Conservation (phyloP, 2,888 invertebrate species). For the Drosophila hamatofila region DNA sequence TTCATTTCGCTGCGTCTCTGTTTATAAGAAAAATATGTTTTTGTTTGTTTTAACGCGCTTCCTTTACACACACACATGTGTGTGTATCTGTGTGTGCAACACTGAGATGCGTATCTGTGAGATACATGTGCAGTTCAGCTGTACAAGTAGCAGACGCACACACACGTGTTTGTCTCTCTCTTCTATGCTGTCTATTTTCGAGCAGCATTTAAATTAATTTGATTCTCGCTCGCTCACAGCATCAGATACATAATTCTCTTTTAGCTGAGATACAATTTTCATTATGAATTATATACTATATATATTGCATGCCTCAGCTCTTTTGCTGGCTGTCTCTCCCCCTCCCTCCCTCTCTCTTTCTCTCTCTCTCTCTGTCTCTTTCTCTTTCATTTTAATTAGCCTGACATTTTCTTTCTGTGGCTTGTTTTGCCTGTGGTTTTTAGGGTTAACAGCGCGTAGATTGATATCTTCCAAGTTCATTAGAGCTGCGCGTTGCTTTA, state of each 20-base stretch:
- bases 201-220: slow-evolving; percentile 69
- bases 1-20: slow-evolving; percentile 64
- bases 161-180: slow-evolving; percentile 29
- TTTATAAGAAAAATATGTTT: slow-evolving; percentile 80
- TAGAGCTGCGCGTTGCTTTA: slow-evolving; percentile 78
- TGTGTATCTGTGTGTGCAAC: slow-evolving; percentile 40
- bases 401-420: slow-evolving; percentile 63
- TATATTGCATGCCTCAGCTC: slow-evolving; percentile 46
- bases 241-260: slow-evolving; percentile 18
- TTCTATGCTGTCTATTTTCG: slow-evolving; percentile 48
- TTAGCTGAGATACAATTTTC: slow-evolving; percentile 22
- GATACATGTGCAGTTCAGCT: slow-evolving; percentile 37
- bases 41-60: slow-evolving; percentile 79
- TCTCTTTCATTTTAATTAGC: slow-evolving; percentile 72
- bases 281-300: slow-evolving; percentile 46
- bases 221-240: slow-evolving; percentile 26
- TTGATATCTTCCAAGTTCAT: slow-evolving; percentile 80
- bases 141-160: slow-evolving; percentile 10
- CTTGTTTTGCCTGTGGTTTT: slow-evolving; percentile 54
- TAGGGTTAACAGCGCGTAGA: slow-evolving; percentile 80
- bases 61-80: slow-evolving; percentile 55
- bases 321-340: slow-evolving; percentile 8
- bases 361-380: slow-evolving; percentile 7
- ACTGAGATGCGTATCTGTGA: slow-evolving; percentile 68
- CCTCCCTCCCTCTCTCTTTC: slow-evolving; percentile 26